Base-by-base conservation (phyloP, 2,797 vertebrate species). In the Chelidonichthys spinosus region DNA sequence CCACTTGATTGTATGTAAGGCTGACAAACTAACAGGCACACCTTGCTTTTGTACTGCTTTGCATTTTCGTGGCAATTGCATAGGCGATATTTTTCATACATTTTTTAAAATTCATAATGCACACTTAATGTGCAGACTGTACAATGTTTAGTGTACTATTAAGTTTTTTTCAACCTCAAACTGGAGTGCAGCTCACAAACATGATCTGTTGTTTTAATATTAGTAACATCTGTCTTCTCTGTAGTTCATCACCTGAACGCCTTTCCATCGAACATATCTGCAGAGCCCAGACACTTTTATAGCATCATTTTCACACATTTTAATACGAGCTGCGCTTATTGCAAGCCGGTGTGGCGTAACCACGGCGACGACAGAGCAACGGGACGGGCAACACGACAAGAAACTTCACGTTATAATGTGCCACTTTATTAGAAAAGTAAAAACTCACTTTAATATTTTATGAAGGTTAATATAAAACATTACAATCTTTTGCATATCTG, bases 341-440 rank as follows among this genome's bases (percentile, higher is more conserved):
- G 65, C 56, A 72, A 15, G 53, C 43, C 69, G n/a, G 25, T 25
- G 25, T 25, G 25, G 25, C 2, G 25, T 25, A 25, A 25, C 25
- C 25, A 25, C 25, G 25, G 25, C 25, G 25, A 25, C 25, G 25
- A 25, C 25, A 25, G 25, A 25, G 40, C 37, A 90, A 89, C 62
- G 60, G 83, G 11, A 79, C 62, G 62, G 50, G 47, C 64, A 84
- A 85, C 76, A 77, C 37, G 84, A 71, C 81, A 63, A 70, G 74
- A 69, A 25, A 25, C 25, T 25, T 25, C 72, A 81, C 39, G 50
- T 87, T 90, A 89, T 93, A 90, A 93, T 92, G 93, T 95, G 94
- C 92, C 93, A 92, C 91, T 95, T 95, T 95, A 96, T 95, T 95
- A 95, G 90, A 95, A 96, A 96, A 96, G 95, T 96, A 95, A 94